Conservation (phyloP, 2,113 vertebrate species). For the Bubalus kerabau region DNA sequence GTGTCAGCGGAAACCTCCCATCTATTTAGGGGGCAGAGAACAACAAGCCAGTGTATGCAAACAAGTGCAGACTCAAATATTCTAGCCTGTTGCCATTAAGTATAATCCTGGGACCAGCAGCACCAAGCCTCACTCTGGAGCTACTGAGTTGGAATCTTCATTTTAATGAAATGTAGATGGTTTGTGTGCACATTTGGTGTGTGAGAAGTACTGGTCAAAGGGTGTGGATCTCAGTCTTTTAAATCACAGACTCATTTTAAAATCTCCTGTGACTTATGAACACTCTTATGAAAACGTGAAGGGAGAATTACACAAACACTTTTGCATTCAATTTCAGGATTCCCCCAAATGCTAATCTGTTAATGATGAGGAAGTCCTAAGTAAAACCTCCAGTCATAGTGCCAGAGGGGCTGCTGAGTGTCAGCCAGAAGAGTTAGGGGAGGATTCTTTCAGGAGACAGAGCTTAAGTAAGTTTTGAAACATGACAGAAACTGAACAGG, state of each 20-base stretch:
- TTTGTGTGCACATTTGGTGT: not conserved
- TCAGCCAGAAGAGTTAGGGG: not conserved
- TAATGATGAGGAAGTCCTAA: not conserved
- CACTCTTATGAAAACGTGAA: not conserved
- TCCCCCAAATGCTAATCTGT: not conserved
- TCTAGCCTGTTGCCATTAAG: not conserved
- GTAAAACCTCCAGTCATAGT: not conserved
- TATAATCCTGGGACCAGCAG: not conserved
- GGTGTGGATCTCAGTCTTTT: not conserved
- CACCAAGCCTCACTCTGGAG: not conserved
- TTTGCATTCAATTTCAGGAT: not conserved
- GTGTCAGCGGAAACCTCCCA: not conserved
- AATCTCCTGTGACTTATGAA: not conserved
- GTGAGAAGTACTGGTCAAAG: not conserved
- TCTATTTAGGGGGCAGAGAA: not conserved
- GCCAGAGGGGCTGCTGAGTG: not conserved
- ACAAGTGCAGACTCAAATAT: not conserved
- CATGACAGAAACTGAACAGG: not conserved
- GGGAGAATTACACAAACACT: not conserved
- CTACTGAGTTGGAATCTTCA: not conserved
- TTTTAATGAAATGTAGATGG: not conserved
- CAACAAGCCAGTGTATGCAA: not conserved
- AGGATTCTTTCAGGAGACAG: not conserved
- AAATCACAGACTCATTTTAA: not conserved
- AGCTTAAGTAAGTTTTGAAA: not conserved